Base-by-base conservation (phyloP, 1,140 invertebrate species). In the Ctenoplectra terminalis region DNA sequence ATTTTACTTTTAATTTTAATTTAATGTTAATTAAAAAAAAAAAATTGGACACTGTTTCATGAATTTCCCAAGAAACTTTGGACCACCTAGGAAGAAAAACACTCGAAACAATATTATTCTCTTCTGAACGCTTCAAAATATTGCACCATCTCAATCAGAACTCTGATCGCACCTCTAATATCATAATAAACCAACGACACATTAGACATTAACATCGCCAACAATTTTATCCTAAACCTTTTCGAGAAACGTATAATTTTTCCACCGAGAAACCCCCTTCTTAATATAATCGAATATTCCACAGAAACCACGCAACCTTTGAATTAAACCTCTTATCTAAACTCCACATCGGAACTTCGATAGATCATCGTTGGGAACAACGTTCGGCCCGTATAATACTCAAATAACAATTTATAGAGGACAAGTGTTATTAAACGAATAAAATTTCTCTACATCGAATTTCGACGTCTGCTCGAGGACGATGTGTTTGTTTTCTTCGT, bases 221-320 rank as follows among this genome's bases (percentile, higher is more conserved):
- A 74, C 17, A 70, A 56, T 84, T 56, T 71, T 23, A 31, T 69
- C 31, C 34, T 52, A 48, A 85, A 73, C 69, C 69, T 34, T 37
- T 29, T 11, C 48, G 20, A n/a, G 70, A 15, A 80, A 73, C 67
- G 52, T 85, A 20, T 85, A 81, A 86, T 86, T 82, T 85, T 23
- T n/a, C n/a, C 23, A 17, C 34, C 17, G n/a, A 43, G 0, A 29
- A 31, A 26, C 40, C 9, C n/a, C n/a, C 20, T 3, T 37, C 26
- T 23, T 11, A n/a, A 58, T 48, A 5, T 6, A 9, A 71, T 5
- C 48, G 26, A 52, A 34, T 34, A 4, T 2, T 20, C 5, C 1
- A 0, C 11, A 15, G 17, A 34, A 52, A 26, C 7, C 4, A n/a
- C 17, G 29, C 23, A 52, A 63, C 60, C 20, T 37, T 63, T 1